Percentiles rank a stretch among this genome's conserved stretches.
phyloP scores from a whole-genome alignment of 2,797 vertebrate species.

The Mycteria americana region DNA sequence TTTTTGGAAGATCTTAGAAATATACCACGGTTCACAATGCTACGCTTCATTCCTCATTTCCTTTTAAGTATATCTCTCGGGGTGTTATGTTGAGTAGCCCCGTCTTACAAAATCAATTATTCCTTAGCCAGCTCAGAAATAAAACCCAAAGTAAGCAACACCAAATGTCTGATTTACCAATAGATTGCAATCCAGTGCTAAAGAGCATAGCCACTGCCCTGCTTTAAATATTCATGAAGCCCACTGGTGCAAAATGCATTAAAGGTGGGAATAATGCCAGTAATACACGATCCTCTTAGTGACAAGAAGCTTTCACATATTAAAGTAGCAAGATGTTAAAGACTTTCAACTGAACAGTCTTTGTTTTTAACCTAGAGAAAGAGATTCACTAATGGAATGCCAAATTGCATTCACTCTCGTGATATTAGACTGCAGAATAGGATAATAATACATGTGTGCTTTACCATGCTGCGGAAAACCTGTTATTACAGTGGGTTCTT shows the following conservation, averaged over 20 bases:
- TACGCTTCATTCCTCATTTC: not conserved
- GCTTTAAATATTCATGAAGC: slow-evolving; percentile 77
- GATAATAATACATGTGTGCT: slow-evolving; percentile 15
- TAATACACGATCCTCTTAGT: slow-evolving; percentile 53
- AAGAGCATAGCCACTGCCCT: slow-evolving; percentile 55
- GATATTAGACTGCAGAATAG: slow-evolving; percentile 17
- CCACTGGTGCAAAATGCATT: slow-evolving; percentile 71
- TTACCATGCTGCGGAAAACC: not conserved
- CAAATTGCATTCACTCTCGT: slow-evolving; percentile 32
- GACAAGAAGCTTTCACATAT: slow-evolving; percentile 69
- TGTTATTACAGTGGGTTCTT: slow-evolving; percentile 7
- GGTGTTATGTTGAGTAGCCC: slow-evolving; percentile 33
- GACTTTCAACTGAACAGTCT: slow-evolving; percentile 65
- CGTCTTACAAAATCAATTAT: slow-evolving; percentile 54
- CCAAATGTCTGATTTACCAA: slow-evolving; percentile 66
- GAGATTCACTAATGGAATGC: slow-evolving; percentile 60
- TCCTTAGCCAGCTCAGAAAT: slow-evolving; percentile 48
- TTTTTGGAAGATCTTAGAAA: slow-evolving; percentile 40
- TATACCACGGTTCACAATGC: not conserved
- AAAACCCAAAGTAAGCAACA: slow-evolving; percentile 67
- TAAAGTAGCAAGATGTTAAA: slow-evolving; percentile 70
- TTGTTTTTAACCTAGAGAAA: slow-evolving; percentile 64
- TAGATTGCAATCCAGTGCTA: slow-evolving; percentile 52
- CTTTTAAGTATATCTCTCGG: slow-evolving; percentile 26
- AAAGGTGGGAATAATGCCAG: slow-evolving; percentile 74